Conservation (phyloP, 2,888 invertebrate genomes). For the Parnassius smintheus region DNA sequence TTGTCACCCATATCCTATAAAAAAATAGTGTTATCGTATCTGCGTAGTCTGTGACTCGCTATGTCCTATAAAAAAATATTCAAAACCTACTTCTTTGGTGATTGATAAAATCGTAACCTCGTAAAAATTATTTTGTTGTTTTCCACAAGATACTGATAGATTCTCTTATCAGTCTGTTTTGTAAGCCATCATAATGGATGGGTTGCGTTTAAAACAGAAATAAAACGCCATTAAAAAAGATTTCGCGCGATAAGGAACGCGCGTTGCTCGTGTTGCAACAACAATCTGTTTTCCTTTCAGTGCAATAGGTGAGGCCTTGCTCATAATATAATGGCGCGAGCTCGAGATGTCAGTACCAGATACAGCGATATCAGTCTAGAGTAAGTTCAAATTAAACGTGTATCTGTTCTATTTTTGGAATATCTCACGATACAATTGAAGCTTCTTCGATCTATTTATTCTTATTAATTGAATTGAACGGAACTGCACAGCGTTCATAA, state of each 20-base stretch:
- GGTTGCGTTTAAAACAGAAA: neutral
- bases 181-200: too few relatives aligned
- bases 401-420: constrained; percentile 1
- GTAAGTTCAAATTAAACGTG: constrained; percentile 15
- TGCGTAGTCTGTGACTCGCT: too few relatives aligned
- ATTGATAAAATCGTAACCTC: too few relatives aligned
- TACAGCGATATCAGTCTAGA: constrained; percentile 14
- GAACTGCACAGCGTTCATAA: too few relatives aligned
- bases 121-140: too few relatives aligned
- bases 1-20: too few relatives aligned
- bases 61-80: too few relatives aligned
- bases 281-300: constrained; percentile 41
- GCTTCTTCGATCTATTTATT: neutral
- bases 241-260: constrained; percentile 2
- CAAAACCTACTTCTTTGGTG: too few relatives aligned
- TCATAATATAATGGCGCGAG: constrained; percentile 12
- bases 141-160: too few relatives aligned
- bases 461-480: neutral
- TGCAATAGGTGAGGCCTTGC: constrained; percentile 26
- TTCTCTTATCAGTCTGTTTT: too few relatives aligned
- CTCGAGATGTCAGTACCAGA: constrained; percentile 16
- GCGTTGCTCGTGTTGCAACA: constrained; percentile 31
- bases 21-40: too few relatives aligned
- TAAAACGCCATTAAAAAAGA: constrained; percentile 1
- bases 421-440: constrained; percentile 1